Evolutionary conservation across 2,888 invertebrate genomes (phyloP).

Genomic region (Limnephilus auricula): DNA sequence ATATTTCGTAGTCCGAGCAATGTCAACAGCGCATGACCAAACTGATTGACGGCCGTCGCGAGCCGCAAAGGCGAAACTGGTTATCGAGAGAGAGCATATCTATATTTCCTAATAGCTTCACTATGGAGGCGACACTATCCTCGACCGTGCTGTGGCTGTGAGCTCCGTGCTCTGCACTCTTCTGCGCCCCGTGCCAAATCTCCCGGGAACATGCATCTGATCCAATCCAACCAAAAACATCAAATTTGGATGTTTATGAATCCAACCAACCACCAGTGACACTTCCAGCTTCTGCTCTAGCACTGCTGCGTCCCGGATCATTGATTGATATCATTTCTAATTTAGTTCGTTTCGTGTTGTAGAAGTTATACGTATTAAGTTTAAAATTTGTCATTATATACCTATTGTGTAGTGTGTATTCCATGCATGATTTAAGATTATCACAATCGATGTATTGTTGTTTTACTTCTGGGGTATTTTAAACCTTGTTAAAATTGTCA

Average conservation of each 20-base stretch:
- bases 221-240: not conserved
- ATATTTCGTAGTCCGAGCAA: constrained; percentile 32
- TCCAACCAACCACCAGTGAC: not conserved
- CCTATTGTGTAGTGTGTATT: too few species aligned
- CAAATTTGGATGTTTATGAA: not conserved
- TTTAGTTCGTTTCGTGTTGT: not conserved
- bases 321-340: not conserved
- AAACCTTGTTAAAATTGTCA: too few species aligned
- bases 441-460: too few species aligned
- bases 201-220: not conserved
- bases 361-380: too few species aligned
- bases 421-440: too few species aligned
- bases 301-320: not conserved
- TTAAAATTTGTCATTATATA: too few species aligned
- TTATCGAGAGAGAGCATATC: not conserved
- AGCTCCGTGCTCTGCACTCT: not conserved
- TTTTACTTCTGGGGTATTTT: too few species aligned
- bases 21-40: constrained; percentile 20
- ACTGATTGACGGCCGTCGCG: not conserved
- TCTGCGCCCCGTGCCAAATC: constrained; percentile 22
- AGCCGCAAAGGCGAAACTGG: constrained; percentile 12
- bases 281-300: not conserved
- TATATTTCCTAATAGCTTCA: constrained; percentile 26
- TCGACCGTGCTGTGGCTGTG: not conserved
- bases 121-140: not conserved